Conservation (phyloP, 1,140 invertebrate species). For the Drosophila albomicans region DNA sequence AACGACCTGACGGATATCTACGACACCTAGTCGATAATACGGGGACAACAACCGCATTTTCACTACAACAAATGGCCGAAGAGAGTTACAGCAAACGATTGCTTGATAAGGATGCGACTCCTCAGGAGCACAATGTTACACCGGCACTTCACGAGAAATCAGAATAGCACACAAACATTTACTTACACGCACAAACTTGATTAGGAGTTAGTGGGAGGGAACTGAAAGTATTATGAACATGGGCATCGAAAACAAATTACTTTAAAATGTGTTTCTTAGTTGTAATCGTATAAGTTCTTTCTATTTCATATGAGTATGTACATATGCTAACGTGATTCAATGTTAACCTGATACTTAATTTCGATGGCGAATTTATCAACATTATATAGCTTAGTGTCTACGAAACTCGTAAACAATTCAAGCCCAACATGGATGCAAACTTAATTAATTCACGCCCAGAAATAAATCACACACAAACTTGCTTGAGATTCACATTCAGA, state of each 20-base stretch:
- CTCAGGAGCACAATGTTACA: conserved; percentile 58
- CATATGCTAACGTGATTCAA: conserved; percentile 29
- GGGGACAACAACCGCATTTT: conserved; percentile 83
- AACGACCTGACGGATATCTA: conserved; percentile 86
- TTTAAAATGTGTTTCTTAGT: conserved; percentile 58
- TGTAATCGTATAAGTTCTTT: conserved; percentile 18
- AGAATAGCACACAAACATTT: conserved; percentile 41
- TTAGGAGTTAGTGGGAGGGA: conserved; percentile 49
- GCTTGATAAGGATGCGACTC: conserved; percentile 44
- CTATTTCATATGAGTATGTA: conserved; percentile 26
- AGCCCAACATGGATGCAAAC: neutral
- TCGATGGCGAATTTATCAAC: conserved; percentile 39
- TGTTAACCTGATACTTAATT: conserved; percentile 31
- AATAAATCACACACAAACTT: conserved; percentile 3
- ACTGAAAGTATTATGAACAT: conserved; percentile 74
- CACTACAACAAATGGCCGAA: conserved; percentile 83
- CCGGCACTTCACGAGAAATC: conserved; percentile 53
- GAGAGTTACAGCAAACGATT: conserved; percentile 62
- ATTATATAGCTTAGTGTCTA: conserved; percentile 9
- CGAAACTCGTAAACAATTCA: neutral
- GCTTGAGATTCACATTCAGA: conserved; percentile 38
- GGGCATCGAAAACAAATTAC: conserved; percentile 40
- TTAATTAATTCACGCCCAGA: neutral
- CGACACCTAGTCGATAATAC: conserved; percentile 87
- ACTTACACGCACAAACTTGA: conserved; percentile 12